Conservation (phyloP, 2,113 vertebrate species). For the Penelope pileata region DNA sequence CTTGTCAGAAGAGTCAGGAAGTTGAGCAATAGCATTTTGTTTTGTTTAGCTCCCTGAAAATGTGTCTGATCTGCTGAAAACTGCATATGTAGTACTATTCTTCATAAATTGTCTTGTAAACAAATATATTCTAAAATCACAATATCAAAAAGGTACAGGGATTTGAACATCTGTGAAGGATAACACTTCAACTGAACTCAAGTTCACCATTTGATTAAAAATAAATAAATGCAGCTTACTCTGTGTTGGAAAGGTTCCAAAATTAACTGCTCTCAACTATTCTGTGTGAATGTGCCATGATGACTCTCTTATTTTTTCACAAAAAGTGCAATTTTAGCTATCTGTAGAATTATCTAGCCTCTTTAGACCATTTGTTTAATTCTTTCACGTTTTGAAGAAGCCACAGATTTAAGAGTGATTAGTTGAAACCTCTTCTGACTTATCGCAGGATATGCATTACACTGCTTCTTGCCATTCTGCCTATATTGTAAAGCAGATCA, state of each 20-base stretch:
- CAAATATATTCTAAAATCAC: neutral
- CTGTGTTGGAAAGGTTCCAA: neutral
- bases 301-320: neutral
- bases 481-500: neutral
- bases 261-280: neutral
- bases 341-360: neutral
- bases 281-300: neutral
- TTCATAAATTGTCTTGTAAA: neutral
- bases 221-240: neutral
- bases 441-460: neutral
- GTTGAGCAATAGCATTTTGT: neutral
- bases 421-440: neutral
- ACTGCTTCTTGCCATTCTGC: neutral
- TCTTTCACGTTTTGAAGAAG: neutral
- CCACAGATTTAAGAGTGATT: neutral
- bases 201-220: neutral
- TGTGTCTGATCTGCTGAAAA: neutral
- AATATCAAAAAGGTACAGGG: neutral
- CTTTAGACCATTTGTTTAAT: neutral
- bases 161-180: neutral
- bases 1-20: neutral
- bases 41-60: neutral
- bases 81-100: neutral
- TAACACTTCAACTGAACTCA: neutral
- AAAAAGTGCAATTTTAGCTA: neutral